These are phyloP conservation scores for Probaryconus sp. DNA, from an alignment of 1,140 invertebrate genomes.

Conservation along the genomic window DNA sequence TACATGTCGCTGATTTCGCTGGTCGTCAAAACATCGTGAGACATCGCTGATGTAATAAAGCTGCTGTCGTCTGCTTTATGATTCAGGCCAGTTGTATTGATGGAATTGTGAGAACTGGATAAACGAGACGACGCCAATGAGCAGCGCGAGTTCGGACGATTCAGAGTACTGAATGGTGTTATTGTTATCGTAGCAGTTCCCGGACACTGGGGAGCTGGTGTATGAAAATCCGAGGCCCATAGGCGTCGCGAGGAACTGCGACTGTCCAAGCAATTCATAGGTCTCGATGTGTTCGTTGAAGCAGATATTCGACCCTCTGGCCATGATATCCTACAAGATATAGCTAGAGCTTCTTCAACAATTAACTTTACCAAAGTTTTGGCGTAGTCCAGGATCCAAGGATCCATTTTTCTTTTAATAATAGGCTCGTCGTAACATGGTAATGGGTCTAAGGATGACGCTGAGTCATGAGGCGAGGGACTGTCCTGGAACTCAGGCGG, in stretches of 20 bases:
- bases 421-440: constrained; percentile 62
- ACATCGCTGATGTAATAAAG: constrained; percentile 91
- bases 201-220: constrained; percentile 81
- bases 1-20: constrained; percentile 89
- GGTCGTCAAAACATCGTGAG: constrained; percentile 85
- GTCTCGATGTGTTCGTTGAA: constrained; percentile 34
- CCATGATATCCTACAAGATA: constrained; percentile 75
- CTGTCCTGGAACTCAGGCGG: constrained; percentile 88
- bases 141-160: constrained; percentile 84
- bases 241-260: constrained; percentile 77
- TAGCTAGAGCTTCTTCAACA: constrained; percentile 72
- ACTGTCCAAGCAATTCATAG: constrained; percentile 39
- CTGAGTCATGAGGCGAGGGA: constrained; percentile 74
- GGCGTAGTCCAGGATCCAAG: constrained; percentile 70
- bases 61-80: constrained; percentile 88
- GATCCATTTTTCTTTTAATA: constrained; percentile 45
- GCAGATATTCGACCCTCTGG: constrained; percentile 69
- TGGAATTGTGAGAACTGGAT: constrained; percentile 89
- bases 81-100: constrained; percentile 83
- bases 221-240: constrained; percentile 81
- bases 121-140: constrained; percentile 85
- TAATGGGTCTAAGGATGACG: constrained; percentile 69
- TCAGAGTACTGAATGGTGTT: constrained; percentile 76
- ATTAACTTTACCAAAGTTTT: constrained; percentile 69
- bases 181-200: constrained; percentile 72